phyloP scores from a whole-genome alignment of 2,888 invertebrate genomes.

The Caenorhabditis uteleia region DNA sequence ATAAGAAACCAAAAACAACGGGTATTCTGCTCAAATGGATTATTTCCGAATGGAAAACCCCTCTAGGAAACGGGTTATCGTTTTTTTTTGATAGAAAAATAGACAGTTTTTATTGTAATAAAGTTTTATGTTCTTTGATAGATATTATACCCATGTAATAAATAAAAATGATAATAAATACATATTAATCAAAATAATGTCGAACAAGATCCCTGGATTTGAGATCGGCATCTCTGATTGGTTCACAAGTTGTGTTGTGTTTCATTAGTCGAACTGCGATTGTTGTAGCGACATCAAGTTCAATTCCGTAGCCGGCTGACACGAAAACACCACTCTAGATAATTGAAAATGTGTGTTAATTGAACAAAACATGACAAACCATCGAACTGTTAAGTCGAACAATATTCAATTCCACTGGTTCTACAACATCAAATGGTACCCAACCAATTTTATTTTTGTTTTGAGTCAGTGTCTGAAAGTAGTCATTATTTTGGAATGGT shows the following conservation, averaged over 20 bases:
- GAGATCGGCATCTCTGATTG: conserved; percentile 63
- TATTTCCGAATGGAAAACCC: no score
- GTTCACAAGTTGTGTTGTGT: conserved; percentile 68
- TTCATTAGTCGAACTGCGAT: conserved; percentile 57
- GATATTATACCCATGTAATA: background rate
- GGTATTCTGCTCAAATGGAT: no score
- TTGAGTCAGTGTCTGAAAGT: conserved; percentile 8
- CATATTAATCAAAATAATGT: conserved; percentile 22
- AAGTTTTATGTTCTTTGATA: no score
- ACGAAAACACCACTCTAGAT: conserved; percentile 68
- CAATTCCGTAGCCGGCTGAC: conserved; percentile 70
- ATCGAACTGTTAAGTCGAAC: conserved; percentile 14
- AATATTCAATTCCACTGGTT: conserved; percentile 17
- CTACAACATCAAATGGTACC: conserved; percentile 24
- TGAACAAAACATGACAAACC: background rate
- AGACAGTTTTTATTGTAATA: no score
- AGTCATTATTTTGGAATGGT: background rate
- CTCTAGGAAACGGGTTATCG: no score
- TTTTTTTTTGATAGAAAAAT: no score
- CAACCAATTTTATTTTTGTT: conserved; percentile 8
- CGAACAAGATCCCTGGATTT: conserved; percentile 45
- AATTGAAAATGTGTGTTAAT: background rate
- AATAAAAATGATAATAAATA: background rate
- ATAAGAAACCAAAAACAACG: no score
- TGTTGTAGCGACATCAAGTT: conserved; percentile 64